A percentile compares a stretch with the other conserved stretches of the same genome.
phyloP scores from a whole-genome alignment of 2,888 invertebrate species.

The Clusia tigrina region DNA sequence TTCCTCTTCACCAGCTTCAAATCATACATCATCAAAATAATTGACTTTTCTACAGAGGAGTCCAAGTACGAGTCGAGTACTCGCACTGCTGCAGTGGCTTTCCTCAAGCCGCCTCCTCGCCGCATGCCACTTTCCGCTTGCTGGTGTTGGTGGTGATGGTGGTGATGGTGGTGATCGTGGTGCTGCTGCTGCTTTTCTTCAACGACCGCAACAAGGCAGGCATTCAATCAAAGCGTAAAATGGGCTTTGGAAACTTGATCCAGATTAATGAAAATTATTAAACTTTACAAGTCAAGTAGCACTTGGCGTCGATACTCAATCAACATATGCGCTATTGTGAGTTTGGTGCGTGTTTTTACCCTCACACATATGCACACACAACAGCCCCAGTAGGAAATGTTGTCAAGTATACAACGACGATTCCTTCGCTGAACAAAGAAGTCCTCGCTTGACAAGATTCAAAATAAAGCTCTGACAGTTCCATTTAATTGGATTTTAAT shows the following conservation, averaged over 20 bases:
- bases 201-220: not conserved
- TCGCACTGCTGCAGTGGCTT: no score
- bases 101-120: no score
- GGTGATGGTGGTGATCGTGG: no score
- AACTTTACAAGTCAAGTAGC: slow-evolving; percentile 40
- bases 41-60: slow-evolving; percentile 23
- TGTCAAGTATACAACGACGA: no score
- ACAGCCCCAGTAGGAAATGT: not conserved
- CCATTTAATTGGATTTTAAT: no score
- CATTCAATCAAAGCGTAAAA: slow-evolving; percentile 24
- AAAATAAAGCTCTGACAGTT: no score
- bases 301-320: slow-evolving; percentile 28
- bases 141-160: not conserved
- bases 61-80: no score
- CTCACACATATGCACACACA: not conserved
- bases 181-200: no score
- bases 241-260: slow-evolving; percentile 29
- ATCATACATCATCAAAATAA: slow-evolving; percentile 27
- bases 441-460: no score
- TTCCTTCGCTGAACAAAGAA: no score
- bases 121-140: not conserved
- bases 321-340: slow-evolving; percentile 22
- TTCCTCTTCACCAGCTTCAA: not conserved
- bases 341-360: not conserved
- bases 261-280: slow-evolving; percentile 18